Evolutionary conservation across 2,797 vertebrate species (phyloP).

Genomic region (Threskiornis aethiopicus): DNA sequence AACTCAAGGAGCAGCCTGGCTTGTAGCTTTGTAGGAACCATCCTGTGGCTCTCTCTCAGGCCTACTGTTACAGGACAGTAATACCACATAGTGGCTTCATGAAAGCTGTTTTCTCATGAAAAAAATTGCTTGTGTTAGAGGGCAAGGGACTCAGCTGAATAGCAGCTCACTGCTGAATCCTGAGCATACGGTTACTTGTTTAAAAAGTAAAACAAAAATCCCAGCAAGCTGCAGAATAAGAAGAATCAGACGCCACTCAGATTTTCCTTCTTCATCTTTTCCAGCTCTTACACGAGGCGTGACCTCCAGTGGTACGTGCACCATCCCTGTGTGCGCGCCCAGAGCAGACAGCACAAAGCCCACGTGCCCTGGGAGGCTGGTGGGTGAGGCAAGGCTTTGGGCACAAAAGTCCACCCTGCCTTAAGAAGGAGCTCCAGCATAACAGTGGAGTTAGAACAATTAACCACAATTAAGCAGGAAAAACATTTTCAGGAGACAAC

Average conservation of each 20-base stretch:
- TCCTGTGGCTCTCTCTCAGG: background rate
- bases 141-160: background rate
- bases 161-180: background rate
- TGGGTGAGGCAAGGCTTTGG: background rate
- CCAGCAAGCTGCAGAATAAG: background rate
- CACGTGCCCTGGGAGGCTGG: fast-evolving
- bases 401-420: background rate
- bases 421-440: background rate
- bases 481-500: background rate
- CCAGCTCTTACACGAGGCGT: background rate
- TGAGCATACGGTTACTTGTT: background rate
- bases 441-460: background rate
- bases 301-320: fast-evolving
- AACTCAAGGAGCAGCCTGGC: background rate
- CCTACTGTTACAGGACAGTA: background rate
- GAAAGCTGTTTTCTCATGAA: background rate
- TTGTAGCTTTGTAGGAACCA: background rate
- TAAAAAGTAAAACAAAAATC: background rate
- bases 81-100: slow-evolving; percentile 33
- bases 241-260: background rate
- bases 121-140: background rate
- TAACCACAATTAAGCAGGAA: background rate
- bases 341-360: background rate
- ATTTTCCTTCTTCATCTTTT: background rate
- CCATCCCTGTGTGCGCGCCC: background rate